Evolutionary conservation across 2,888 invertebrate genomes (phyloP), one percentile per base, ranked within the genome.

Genomic region (Coenonympha glycerion): DNA sequence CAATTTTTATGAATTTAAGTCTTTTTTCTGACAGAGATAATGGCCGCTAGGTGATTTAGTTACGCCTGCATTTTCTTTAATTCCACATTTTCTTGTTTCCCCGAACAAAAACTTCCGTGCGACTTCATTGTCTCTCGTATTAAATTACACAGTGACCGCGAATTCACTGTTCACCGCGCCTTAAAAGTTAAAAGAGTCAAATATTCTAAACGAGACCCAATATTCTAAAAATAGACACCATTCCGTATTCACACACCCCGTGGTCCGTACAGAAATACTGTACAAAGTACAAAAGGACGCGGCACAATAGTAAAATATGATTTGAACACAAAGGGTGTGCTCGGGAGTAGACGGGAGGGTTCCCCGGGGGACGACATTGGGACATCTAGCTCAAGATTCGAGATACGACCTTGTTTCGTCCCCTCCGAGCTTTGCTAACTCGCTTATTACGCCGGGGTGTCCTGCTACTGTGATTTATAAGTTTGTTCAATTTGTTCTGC

Each of bases 231-330:
- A 19, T 19, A 36, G 6, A 21, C 21, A 36, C 36, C 21, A 6
- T 19, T 1, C n/a, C 4, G 3, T 13, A 18, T 9, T 2, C 19
- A 34, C 21, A 21, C 22, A 39, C 9, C 24, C 39, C 24, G n/a
- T n/a, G n/a, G n/a, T n/a, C n/a, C n/a, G 4, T 9, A 39, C 30
- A 16, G 33, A 34, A 13, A 34, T 37, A 48, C 39, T 46, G 31
- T 9, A 31, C 40, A 48, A 47, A 49, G 45, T 26, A 33, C 39
- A 48, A 47, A 48, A 42, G 66, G 56, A 49, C 56, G 55, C 59
- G 60, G 65, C 73, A 78, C 73, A 76, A 76, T 71, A 61, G 72
- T 60, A 76, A 74, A n/a, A 78, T 78, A 71, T 74, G 67, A 73
- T 77, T 76, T 69, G 63, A 64, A 60, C 66, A 73, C 71, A 76